A percentile compares a stretch with the other conserved stretches of the same genome.
Conservation (phyloP, 2,113 vertebrate species). For the Takifugu flavidus region DNA sequence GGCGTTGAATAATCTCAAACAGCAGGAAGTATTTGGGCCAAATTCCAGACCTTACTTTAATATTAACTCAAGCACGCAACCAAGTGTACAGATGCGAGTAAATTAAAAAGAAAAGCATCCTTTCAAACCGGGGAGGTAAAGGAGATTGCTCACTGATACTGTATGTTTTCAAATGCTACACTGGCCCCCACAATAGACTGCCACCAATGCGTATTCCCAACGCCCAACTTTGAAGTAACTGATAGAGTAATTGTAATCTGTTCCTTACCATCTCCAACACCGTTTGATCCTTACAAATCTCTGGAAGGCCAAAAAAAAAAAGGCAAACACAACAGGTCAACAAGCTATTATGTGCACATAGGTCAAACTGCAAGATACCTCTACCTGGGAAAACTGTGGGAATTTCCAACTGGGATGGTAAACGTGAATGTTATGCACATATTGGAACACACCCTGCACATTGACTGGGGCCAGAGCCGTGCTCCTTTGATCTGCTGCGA, state of each 20-base stretch:
- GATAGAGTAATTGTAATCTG: conserved; percentile 72
- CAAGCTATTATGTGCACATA: conserved; percentile 25
- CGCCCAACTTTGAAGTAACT: conserved; percentile 68
- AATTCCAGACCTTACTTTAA: conserved; percentile 70
- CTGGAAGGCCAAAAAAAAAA: conserved; percentile 37
- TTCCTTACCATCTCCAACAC: conserved; percentile 47
- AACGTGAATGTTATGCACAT: conserved; percentile 36
- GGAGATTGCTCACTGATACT: conserved; percentile 65
- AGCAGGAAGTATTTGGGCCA: conserved; percentile 68
- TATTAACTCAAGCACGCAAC: conserved; percentile 73
- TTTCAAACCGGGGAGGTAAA: conserved; percentile 73
- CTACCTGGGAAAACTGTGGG: conserved; percentile 24
- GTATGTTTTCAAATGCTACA: conserved; percentile 59
- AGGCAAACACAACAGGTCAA: conserved; percentile 47
- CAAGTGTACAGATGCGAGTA: conserved; percentile 72
- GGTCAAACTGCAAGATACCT: conserved; percentile 22
- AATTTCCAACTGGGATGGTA: conserved; percentile 29
- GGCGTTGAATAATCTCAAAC: conserved; percentile 49
- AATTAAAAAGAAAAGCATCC: conserved; percentile 58
- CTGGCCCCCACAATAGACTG: conserved; percentile 46
- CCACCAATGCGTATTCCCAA: conserved; percentile 59
- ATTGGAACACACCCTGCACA: conserved; percentile 30
- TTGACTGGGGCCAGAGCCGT: conserved; percentile 18
- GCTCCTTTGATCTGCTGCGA: conserved; percentile 54
- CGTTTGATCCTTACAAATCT: conserved; percentile 72